Base-by-base conservation (phyloP, 2,113 vertebrate genomes). In the Uria lomvia region DNA sequence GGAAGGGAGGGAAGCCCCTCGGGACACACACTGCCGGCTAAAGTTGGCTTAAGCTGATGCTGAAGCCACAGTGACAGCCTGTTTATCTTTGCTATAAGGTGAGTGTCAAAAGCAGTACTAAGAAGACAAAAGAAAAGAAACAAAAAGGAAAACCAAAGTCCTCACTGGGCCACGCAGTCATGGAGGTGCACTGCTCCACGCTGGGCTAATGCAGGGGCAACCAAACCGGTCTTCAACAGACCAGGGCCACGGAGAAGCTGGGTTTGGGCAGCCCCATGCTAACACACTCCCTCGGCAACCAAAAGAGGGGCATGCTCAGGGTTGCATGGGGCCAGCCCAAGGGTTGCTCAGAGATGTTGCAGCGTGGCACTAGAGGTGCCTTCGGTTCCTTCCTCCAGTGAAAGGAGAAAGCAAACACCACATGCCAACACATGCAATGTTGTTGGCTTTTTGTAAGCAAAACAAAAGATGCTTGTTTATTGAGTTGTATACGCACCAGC, bases 21-120 rank as follows among this genome's bases (percentile, higher is more conserved):
- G 5, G 62, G 45, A 58, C 11, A 13, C 2, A 2, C 0, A 5
- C 1, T 2, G 6, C 23, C 0, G 10, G 16, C 30, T 49, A 38
- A 66, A 92, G 45, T 27, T 67, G 34, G 36, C 45, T 88, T 32
- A 45, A 80, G 63, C 15, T 73, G 71, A 8, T 15, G 82, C 40
- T 94, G 63, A 80, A 80, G 30, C n/a, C 75, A 83, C 0, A 0
- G 36, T 71, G 62, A 87, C 56, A 87, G 29, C 20, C 42, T 94
- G 62, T 40, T 82, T 49, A 59, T 66, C 47, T 80, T 88, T 67
- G 34, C 50, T 84, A 0, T 26, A n/a, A 66, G 42, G 72, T 50
- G 30, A 82, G n/a, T 34, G 29, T 27, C 59, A 86, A 84, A 88
- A 86, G 18, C n/a, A 86, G 7, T 38, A 29, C 56, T 59, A 47